Conservation (phyloP, 2,113 vertebrate genomes). For the Marmota flaviventris region DNA sequence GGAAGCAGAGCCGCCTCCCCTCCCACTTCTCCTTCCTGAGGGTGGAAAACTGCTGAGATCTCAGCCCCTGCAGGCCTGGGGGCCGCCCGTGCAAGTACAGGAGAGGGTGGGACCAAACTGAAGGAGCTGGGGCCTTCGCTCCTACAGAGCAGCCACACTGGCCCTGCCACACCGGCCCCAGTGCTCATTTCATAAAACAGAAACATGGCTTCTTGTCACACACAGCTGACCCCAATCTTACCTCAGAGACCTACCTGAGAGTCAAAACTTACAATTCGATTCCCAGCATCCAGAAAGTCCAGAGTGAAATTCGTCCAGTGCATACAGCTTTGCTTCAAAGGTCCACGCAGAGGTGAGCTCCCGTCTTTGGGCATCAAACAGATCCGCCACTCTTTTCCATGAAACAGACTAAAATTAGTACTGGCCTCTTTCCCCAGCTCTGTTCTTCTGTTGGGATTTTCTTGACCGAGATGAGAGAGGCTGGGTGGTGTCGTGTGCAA, state of each 20-base stretch:
- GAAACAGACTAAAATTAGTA: neutral
- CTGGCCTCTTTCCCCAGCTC: neutral
- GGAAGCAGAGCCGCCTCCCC: neutral
- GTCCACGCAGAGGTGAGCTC: neutral
- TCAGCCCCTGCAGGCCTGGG: neutral
- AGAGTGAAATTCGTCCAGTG: neutral
- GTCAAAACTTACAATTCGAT: neutral
- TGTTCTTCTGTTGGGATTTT: conserved; percentile 9
- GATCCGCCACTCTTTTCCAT: neutral
- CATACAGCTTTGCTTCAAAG: neutral
- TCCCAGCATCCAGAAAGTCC: conserved; percentile 32
- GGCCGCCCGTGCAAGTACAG: neutral
- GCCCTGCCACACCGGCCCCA: neutral
- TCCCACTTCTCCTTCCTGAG: neutral
- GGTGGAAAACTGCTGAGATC: neutral
- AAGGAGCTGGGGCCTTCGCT: neutral
- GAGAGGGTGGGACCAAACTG: neutral
- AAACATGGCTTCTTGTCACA: neutral
- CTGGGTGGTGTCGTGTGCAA: accelerated
- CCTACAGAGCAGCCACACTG: neutral
- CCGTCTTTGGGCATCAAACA: neutral
- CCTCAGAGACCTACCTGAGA: neutral
- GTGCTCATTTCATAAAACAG: neutral
- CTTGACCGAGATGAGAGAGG: neutral
- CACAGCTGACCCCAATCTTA: neutral